Evolutionary conservation across 1,140 invertebrate genomes (phyloP).

Genomic region (Hypothenemus hampei): DNA sequence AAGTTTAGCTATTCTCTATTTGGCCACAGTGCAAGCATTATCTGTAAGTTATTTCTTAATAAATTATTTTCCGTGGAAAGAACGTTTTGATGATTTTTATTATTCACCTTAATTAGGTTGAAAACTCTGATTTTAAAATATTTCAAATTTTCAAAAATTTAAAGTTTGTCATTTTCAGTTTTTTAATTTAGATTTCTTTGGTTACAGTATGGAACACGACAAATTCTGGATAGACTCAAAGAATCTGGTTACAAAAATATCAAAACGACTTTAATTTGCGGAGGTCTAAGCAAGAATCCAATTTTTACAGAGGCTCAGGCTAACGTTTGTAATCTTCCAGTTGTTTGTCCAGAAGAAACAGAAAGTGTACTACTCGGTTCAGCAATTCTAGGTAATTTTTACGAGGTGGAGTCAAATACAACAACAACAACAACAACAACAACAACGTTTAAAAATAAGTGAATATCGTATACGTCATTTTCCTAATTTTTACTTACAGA

Average conservation of each 20-base stretch:
- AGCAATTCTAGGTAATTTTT: constrained; percentile 63
- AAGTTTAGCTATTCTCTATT: constrained; percentile 74
- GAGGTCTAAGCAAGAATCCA: constrained; percentile 80
- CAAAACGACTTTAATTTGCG: constrained; percentile 75
- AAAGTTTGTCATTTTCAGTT: neutral
- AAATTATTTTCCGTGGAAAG: too few relatives aligned
- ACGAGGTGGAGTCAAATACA: too few relatives aligned
- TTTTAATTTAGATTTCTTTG: constrained; percentile 1
- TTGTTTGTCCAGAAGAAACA: constrained; percentile 63
- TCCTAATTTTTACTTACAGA: too few relatives aligned
- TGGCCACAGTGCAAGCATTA: constrained; percentile 83
- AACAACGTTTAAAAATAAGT: too few relatives aligned
- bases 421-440: too few relatives aligned
- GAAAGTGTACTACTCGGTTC: constrained; percentile 84
- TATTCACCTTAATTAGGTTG: too few relatives aligned
- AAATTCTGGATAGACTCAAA: constrained; percentile 74
- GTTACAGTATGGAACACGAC: constrained; percentile 79
- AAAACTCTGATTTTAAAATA: too few relatives aligned
- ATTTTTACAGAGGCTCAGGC: constrained; percentile 83
- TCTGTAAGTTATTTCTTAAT: constrained; percentile 62
- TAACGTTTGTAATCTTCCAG: constrained; percentile 70
- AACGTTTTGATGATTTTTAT: too few relatives aligned
- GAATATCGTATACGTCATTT: too few relatives aligned
- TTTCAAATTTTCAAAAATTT: too few relatives aligned
- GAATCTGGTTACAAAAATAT: constrained; percentile 59